Evolutionary conservation across 2,888 invertebrate species (phyloP), one percentile per base, ranked within the genome.

Genomic region (Spodoptera picta): DNA sequence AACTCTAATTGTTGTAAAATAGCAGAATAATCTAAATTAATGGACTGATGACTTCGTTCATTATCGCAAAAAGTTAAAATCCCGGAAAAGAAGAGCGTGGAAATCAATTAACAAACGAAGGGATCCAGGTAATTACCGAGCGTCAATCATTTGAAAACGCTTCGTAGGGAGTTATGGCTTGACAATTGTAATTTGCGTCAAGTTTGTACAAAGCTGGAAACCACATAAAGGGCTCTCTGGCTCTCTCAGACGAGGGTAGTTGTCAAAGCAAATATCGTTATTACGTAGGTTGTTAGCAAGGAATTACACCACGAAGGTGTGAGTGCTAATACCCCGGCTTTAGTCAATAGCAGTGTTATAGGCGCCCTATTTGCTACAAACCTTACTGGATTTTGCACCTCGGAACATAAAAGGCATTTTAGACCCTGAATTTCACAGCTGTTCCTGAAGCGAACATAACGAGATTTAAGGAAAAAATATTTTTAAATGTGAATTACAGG

Each of bases 81-180:
- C 44, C 45, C 46, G 43, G 70, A 57, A 65, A 43, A 49, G 56
- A 60, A 72, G 41, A 50, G 50, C 57, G 57, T 60, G 63, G 50
- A 65, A 77, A 80, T 77, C 80, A 77, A 77, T 77, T 80, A 66
- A 50, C 54, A 60, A 53, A 68, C 77, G 43, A 64, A 58, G 45
- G 45, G 51, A 60, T 54, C 52, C 77, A 77, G 63, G 75, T 77
- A 80, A 80, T 80, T 77, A 80, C 63, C 12, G 43, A 46, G 42
- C 59, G 66, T 80, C 78, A 61, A 72, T 77, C 76, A 77, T 56
- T 9, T 10, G 50, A n/a, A 54, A 54, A 47, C 41, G 56, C 50
- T 57, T 41, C 42, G 47, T 47, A 6, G 58, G 44, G 42, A 54
- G 45, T 19, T 52, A 54, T 46, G 41, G 19, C 51, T 51, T 27